Evolutionary conservation across 53 echinoderm and acorn worm genomes (phyloP).

Genomic region (Paelopatides confundens): DNA sequence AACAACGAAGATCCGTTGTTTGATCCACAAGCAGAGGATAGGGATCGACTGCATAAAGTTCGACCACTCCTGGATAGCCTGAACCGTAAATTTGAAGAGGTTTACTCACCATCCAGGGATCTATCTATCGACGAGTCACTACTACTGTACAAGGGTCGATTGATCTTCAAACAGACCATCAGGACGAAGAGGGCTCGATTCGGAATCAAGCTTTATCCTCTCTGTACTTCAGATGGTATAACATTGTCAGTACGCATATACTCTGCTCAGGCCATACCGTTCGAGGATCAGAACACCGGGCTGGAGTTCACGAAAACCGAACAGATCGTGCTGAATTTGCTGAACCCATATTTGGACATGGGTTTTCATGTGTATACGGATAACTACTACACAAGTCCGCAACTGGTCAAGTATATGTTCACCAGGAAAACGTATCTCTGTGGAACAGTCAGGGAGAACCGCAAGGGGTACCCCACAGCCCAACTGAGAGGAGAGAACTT

Average conservation of each 20-base stretch:
- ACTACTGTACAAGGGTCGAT: conserved; percentile 54
- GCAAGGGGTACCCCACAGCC: conserved; percentile 12
- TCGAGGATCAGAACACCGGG: background rate
- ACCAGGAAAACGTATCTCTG: conserved; percentile 55
- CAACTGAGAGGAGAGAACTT: conserved; percentile 35
- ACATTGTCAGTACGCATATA: conserved; percentile 48
- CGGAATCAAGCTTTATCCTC: conserved; percentile 59
- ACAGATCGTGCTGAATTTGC: conserved; percentile 43
- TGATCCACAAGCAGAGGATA: conserved; percentile 44
- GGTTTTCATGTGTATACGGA: conserved; percentile 64
- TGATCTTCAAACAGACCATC: conserved; percentile 62
- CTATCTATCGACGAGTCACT: conserved; percentile 66
- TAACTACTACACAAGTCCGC: conserved; percentile 61
- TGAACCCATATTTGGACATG: conserved; percentile 49
- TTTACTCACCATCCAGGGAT: conserved; percentile 24
- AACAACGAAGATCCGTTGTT: conserved; percentile 52
- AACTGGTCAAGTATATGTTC: conserved; percentile 31
- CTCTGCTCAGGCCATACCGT: conserved; percentile 9
- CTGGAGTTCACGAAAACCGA: conserved; percentile 15
- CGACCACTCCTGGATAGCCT: conserved; percentile 51
- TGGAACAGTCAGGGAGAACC: conserved; percentile 55
- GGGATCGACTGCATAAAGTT: conserved; percentile 64
- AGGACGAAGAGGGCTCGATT: conserved; percentile 56
- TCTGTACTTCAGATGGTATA: conserved; percentile 59
- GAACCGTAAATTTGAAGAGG: conserved; percentile 44